A percentile compares a stretch with the other conserved stretches of the same genome.
These are phyloP conservation scores for Ectemnius cavifrons DNA, from an alignment of 2,888 invertebrate genomes.

Conservation along the genomic window DNA sequence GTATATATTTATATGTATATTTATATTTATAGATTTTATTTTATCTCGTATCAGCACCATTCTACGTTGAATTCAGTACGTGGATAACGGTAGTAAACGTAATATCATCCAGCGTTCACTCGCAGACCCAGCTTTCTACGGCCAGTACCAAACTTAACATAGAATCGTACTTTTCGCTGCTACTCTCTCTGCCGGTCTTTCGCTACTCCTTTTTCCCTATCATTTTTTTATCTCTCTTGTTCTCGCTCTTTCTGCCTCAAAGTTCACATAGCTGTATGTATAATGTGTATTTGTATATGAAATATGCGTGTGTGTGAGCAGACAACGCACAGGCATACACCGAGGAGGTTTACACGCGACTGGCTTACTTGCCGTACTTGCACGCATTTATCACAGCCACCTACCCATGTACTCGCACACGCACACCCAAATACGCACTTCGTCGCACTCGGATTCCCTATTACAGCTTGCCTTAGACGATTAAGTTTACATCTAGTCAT, in stretches of 20 bases:
- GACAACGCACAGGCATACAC: constrained; percentile 38
- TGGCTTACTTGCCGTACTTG: constrained; percentile 51
- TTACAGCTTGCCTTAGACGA: constrained; percentile 48
- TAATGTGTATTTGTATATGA: constrained; percentile 49
- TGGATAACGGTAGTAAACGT: constrained; percentile 45
- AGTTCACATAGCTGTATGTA: constrained; percentile 24
- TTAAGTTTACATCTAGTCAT: constrained; percentile 31
- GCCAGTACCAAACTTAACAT: constrained; percentile 60
- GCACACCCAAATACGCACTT: constrained; percentile 52
- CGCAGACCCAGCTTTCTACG: neutral
- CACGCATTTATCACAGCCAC: constrained; percentile 75
- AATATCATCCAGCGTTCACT: constrained; percentile 20
- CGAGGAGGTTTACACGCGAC: constrained; percentile 44
- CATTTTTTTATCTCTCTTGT: constrained; percentile 12
- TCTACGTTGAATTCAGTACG: constrained; percentile 66
- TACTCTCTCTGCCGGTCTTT: constrained; percentile 30
- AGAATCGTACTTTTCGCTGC: constrained; percentile 57
- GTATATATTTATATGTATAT: constrained; percentile 49
- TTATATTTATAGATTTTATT: constrained; percentile 50
- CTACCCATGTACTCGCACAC: constrained; percentile 65
- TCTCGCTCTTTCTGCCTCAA: too few species aligned
- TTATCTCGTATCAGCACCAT: constrained; percentile 56
- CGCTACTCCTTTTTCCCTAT: constrained; percentile 14
- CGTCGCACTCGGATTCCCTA: constrained; percentile 44
- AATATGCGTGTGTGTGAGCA: constrained; percentile 47